Conservation (phyloP, 2,113 vertebrate species). For the Nibea coibor region DNA sequence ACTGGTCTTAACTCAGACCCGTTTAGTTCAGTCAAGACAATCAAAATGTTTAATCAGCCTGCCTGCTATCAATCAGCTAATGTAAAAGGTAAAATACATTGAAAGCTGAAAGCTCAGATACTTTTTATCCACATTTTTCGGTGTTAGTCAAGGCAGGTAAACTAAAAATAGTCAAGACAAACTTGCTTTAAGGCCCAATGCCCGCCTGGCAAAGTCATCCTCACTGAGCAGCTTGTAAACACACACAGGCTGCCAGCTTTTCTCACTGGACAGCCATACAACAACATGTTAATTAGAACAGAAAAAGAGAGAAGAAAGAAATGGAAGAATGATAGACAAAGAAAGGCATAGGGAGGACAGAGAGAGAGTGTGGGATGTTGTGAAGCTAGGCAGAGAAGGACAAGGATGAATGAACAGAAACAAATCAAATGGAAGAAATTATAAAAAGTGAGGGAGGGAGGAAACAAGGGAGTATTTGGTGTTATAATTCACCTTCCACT, state of each 20-base stretch:
- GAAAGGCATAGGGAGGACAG: not conserved
- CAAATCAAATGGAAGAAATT: not conserved
- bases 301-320: slow-evolving; percentile 2
- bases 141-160: slow-evolving; percentile 1
- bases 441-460: not conserved
- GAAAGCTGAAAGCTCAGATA: not conserved
- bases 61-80: not conserved
- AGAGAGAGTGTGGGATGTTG: not conserved
- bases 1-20: not conserved
- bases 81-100: not conserved
- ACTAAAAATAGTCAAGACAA: slow-evolving; percentile 5
- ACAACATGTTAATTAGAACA: slow-evolving; percentile 72
- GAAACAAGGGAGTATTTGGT: not conserved
- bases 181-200: slow-evolving; percentile 32
- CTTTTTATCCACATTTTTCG: not conserved
- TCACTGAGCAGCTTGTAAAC: slow-evolving; percentile 68
- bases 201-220: slow-evolving; percentile 56
- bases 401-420: not conserved
- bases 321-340: slow-evolving; percentile 15
- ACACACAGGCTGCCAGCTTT: slow-evolving; percentile 59
- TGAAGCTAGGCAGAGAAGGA: not conserved
- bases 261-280: slow-evolving; percentile 53
- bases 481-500: slow-evolving; percentile 15
- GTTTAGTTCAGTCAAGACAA: not conserved
- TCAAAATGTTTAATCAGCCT: not conserved